Conservation (phyloP, 2,113 vertebrate genomes). For the Vulpes lagopus region DNA sequence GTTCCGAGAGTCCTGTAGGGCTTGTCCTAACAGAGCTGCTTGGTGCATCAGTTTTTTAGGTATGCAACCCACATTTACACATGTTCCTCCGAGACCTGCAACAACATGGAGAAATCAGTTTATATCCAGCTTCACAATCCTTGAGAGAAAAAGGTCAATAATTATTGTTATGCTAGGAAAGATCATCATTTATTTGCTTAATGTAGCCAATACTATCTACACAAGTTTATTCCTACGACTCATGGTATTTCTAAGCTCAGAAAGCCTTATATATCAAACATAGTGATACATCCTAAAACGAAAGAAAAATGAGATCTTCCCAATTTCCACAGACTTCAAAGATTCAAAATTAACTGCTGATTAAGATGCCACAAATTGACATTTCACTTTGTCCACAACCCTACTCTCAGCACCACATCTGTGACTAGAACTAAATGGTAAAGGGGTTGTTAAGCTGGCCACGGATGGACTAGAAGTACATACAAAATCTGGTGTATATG, state of each 20-base stretch:
- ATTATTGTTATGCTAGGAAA: not conserved
- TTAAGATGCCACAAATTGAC: not conserved
- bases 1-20: constrained; percentile 87
- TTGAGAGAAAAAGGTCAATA: not conserved
- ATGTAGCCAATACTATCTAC: not conserved
- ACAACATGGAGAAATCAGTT: not conserved
- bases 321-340: not conserved
- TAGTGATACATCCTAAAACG: not conserved
- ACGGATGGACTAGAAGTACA: not conserved
- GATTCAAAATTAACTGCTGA: not conserved
- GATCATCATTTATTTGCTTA: not conserved
- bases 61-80: constrained; percentile 90
- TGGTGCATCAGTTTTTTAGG: constrained; percentile 93
- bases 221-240: not conserved
- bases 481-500: not conserved
- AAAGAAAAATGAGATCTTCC: not conserved
- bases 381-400: not conserved
- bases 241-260: not conserved
- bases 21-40: constrained; percentile 90
- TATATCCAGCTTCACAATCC: not conserved
- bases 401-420: not conserved
- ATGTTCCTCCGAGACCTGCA: constrained; percentile 90
- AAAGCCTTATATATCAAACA: not conserved
- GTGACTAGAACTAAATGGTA: not conserved
- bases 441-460: not conserved